Conservation (phyloP, 2,888 invertebrate genomes). For the Lasioglossum vierecki region DNA sequence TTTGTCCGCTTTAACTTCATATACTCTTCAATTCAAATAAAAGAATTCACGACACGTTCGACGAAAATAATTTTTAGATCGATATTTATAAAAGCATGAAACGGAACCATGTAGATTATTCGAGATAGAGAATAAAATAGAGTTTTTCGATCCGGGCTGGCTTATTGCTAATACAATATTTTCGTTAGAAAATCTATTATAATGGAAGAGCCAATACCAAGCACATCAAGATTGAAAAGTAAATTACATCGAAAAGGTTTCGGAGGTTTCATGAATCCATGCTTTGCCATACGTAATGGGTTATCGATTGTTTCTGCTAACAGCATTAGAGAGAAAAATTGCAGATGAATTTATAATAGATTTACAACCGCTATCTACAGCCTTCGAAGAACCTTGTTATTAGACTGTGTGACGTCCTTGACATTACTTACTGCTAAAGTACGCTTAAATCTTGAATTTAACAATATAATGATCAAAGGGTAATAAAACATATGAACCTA, state of each 20-base stretch:
- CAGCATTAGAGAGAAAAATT: neutral
- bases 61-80: neutral
- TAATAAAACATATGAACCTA: neutral
- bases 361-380: neutral
- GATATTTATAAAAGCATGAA: neutral
- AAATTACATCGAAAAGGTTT: slow-evolving; percentile 9
- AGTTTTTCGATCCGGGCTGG: neutral
- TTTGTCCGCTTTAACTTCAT: no score
- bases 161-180: neutral
- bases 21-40: neutral
- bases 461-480: neutral
- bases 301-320: slow-evolving; percentile 2
- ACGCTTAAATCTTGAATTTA: neutral
- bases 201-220: neutral
- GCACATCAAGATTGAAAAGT: slow-evolving; percentile 1
- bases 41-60: neutral
- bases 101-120: neutral
- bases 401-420: neutral
- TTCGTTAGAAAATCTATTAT: neutral
- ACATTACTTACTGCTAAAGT: neutral
- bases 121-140: neutral
- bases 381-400: neutral
- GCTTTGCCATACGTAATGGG: neutral
- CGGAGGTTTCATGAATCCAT: slow-evolving; percentile 4
- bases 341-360: slow-evolving; percentile 3